Percentiles rank a stretch among this genome's conserved stretches.
Conservation (phyloP, 1,140 invertebrate genomes). For the Drosophila subpulchrella region DNA sequence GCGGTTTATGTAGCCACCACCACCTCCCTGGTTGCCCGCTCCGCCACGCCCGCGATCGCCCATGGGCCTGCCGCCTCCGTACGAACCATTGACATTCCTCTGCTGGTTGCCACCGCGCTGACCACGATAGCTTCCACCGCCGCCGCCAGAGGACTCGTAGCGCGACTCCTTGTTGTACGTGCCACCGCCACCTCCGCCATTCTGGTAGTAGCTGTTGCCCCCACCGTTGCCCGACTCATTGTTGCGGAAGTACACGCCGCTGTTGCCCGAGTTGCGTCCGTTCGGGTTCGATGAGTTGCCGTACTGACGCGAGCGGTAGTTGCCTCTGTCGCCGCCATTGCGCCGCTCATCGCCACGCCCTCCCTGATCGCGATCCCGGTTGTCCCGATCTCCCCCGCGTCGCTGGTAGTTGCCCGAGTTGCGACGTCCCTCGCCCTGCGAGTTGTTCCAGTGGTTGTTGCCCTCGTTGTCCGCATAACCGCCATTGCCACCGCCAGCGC, state of each 20-base stretch:
- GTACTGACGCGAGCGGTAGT: constrained; percentile 70
- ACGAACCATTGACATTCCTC: constrained; percentile 63
- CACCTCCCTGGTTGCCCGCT: constrained; percentile 35
- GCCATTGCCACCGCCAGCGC: constrained; percentile 44
- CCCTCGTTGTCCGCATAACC: constrained; percentile 42
- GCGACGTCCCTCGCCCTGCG: constrained; percentile 65
- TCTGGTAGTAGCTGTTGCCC: constrained; percentile 61
- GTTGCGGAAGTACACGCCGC: constrained; percentile 79
- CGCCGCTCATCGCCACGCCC: constrained; percentile 61
- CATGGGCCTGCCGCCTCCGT: constrained; percentile 59
- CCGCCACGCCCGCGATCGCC: constrained; percentile 65
- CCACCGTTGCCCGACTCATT: constrained; percentile 64
- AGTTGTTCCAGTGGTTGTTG: constrained; percentile 74
- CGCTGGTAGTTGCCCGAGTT: constrained; percentile 72
- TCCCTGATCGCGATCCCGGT: constrained; percentile 39
- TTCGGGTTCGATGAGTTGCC: constrained; percentile 73
- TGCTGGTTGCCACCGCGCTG: constrained; percentile 71
- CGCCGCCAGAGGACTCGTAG: constrained; percentile 66
- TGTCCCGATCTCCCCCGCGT: constrained; percentile 44
- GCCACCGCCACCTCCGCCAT: constrained; percentile 52
- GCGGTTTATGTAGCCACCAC: constrained; percentile 71
- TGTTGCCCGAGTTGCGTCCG: constrained; percentile 62
- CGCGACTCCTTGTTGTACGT: constrained; percentile 75
- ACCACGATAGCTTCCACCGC: constrained; percentile 63
- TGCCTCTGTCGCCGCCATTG: constrained; percentile 53